phyloP scores from a whole-genome alignment of 2,113 vertebrate species.

The Pelecanoides urinatrix region DNA sequence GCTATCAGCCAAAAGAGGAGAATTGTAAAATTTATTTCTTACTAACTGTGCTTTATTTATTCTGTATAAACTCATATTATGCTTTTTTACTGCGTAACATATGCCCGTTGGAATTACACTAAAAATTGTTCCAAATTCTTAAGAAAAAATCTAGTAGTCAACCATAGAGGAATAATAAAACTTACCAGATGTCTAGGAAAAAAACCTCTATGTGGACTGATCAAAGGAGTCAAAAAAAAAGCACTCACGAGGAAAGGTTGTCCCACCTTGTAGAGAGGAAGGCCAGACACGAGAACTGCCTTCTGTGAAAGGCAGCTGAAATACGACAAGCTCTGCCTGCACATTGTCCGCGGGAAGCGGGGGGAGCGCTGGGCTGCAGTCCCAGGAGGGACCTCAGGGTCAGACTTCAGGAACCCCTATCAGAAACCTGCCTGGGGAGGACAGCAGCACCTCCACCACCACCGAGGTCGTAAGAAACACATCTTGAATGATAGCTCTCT shows the following conservation, averaged over 20 bases:
- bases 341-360: accelerated
- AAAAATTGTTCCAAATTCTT: neutral
- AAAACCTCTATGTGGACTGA: neutral
- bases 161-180: neutral
- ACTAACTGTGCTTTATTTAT: neutral
- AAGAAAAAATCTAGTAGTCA: neutral
- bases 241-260: neutral
- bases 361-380: neutral
- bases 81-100: neutral
- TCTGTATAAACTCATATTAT: neutral
- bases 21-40: neutral
- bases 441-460: neutral
- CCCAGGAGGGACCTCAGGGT: neutral
- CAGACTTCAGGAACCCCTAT: neutral
- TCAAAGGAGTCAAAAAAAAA: neutral
- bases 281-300: accelerated
- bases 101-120: neutral
- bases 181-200: neutral
- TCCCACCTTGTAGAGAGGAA: neutral
- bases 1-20: neutral
- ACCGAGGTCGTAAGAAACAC: accelerated
- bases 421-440: neutral
- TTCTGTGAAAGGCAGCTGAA: neutral
- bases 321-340: accelerated
- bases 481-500: neutral